phyloP scores from a whole-genome alignment of 2,797 vertebrate genomes.

The Scyliorhinus canicula region DNA sequence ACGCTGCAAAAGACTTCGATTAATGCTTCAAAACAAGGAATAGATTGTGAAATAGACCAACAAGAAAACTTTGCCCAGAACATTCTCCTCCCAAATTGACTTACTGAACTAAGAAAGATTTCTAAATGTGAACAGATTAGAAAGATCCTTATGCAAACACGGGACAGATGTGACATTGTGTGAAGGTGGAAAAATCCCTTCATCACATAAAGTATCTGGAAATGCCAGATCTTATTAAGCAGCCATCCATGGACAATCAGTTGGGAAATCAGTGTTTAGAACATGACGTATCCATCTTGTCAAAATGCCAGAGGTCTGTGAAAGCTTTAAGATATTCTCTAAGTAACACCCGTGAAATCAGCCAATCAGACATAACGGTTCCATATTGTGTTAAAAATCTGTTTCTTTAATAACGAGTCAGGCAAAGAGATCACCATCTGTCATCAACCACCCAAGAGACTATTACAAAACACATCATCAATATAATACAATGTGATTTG shows the following conservation, averaged over 20 bases:
- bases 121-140: not conserved
- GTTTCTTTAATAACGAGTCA: too few relatives aligned
- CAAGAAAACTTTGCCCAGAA: not conserved
- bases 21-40: not conserved
- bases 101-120: not conserved
- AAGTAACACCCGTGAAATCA: too few relatives aligned
- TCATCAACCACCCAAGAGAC: not conserved
- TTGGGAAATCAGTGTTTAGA: not conserved
- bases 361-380: too few relatives aligned
- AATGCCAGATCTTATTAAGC: not conserved
- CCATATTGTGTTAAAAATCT: too few relatives aligned
- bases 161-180: not conserved
- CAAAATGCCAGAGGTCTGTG: not conserved
- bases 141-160: too few relatives aligned
- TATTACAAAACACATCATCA: not conserved
- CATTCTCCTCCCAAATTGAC: not conserved
- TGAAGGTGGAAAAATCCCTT: not conserved
- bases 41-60: not conserved
- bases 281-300: not conserved
- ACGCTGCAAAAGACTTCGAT: not conserved
- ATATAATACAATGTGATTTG: not conserved
- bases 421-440: too few relatives aligned
- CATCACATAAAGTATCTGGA: not conserved
- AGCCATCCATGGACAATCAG: not conserved
- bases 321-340: too few relatives aligned